Evolutionary conservation across 2,113 vertebrate genomes (phyloP).

Genomic region (Calidris pygmaea): DNA sequence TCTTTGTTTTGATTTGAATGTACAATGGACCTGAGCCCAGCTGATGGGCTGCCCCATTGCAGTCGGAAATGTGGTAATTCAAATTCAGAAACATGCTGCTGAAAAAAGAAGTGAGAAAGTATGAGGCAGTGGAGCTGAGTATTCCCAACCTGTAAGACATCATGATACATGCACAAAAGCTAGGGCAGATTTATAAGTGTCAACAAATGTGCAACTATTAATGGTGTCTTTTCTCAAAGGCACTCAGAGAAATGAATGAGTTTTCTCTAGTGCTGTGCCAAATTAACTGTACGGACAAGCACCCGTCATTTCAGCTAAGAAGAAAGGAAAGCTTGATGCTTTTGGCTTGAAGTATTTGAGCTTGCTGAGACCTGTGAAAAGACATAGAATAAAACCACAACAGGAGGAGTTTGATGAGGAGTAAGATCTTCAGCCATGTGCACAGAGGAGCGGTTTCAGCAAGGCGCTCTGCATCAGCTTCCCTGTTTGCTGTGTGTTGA

Average conservation of each 20-base stretch:
- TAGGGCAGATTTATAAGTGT: background rate
- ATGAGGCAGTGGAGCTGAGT: background rate
- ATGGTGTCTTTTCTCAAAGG: background rate
- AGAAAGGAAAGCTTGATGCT: background rate
- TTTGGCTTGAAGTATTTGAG: background rate
- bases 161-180: background rate
- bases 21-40: rapidly evolving
- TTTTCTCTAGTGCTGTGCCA: background rate
- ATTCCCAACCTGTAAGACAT: background rate
- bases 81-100: background rate
- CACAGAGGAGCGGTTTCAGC: background rate
- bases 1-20: background rate
- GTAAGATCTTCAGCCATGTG: background rate
- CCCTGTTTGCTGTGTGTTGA: background rate
- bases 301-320: background rate
- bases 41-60: background rate
- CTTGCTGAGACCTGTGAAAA: background rate
- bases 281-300: background rate
- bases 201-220: background rate
- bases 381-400: background rate
- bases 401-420: background rate
- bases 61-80: background rate
- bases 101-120: background rate
- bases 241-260: background rate
- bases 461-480: background rate